These are phyloP conservation scores for Augiades crinisus DNA, from an alignment of 2,888 invertebrate genomes.

Conservation along the genomic window DNA sequence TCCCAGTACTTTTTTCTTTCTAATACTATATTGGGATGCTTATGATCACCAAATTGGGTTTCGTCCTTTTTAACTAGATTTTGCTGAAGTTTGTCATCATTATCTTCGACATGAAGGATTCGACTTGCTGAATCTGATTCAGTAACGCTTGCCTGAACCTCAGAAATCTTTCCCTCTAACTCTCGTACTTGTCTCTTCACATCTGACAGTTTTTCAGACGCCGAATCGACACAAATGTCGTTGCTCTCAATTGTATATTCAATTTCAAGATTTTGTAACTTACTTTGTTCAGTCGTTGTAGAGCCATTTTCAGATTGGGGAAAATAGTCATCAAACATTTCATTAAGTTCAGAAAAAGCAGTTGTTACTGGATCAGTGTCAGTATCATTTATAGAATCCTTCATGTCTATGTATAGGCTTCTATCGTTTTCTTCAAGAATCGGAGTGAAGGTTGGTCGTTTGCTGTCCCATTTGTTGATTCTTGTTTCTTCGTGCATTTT, in stretches of 20 bases:
- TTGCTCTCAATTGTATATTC: slow-evolving; percentile 44
- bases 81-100: slow-evolving; percentile 31
- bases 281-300: slow-evolving; percentile 35
- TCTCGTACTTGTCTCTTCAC: slow-evolving; percentile 69
- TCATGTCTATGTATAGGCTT: slow-evolving; percentile 52
- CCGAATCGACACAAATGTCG: slow-evolving; percentile 68
- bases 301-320: slow-evolving; percentile 53
- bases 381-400: slow-evolving; percentile 43
- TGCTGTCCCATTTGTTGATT: slow-evolving; percentile 50
- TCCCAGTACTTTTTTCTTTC: slow-evolving; percentile 78
- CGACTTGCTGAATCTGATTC: slow-evolving; percentile 79
- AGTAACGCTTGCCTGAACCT: slow-evolving; percentile 77
- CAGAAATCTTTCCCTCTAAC: slow-evolving; percentile 75
- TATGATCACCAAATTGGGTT: slow-evolving; percentile 54
- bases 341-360: slow-evolving; percentile 73
- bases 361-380: slow-evolving; percentile 63
- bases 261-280: slow-evolving; percentile 34
- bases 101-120: slow-evolving; percentile 53
- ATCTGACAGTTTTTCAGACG: slow-evolving; percentile 72
- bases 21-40: slow-evolving; percentile 59
- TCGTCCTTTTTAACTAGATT: slow-evolving; percentile 38
- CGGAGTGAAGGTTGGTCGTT: slow-evolving; percentile 61
- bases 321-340: slow-evolving; percentile 63
- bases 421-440: slow-evolving; percentile 71
- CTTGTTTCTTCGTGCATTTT: slow-evolving; percentile 48